Base-by-base conservation (phyloP, 2,888 invertebrate species). In the Sarcophaga caerulescens region DNA sequence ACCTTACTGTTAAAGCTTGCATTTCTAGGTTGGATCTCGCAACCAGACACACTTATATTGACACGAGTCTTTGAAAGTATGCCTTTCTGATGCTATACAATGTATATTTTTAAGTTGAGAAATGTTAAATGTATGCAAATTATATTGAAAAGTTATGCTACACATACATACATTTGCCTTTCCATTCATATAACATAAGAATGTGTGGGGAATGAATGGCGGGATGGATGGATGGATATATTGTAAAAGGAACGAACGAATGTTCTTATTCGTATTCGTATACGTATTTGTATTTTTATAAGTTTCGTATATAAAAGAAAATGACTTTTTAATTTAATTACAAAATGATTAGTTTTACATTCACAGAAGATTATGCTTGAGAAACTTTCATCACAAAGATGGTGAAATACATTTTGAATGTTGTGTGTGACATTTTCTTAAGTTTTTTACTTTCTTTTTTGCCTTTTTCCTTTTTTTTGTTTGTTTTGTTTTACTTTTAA, bases 291-390 rank as follows among this genome's bases (percentile, higher is more conserved):
- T n/a, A n/a, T n/a, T 80, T 76, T 76, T 86, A 86, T 81, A 84
- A 81, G 78, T 81, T 86, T 86, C 47, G 78, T 79, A 81, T 79
- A 81, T 81, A 84, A 83, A 86, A 81, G 84, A 86, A 86, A 86
- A 86, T 86, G 77, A 81, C 86, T 86, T 86, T 86, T 86, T 86
- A 86, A 86, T 86, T 86, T 86, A 86, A 86, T 84, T 86, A 86
- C 86, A 86, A 86, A 86, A 86, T 86, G 86, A 86, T 86, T 86
- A 86, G 86, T 84, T 86, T 83, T 83, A 85, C 86, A 86, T 84
- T 84, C 86, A 84, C 77, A 78, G 78, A 84, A 80, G 80, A 86
- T 85, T 83, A 85, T 82, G 79, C 85, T 75, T 71, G 70, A 85
- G 65, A 82, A 79, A 82, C 57, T 82, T 82, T 65, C 60, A 47